Base-by-base conservation (phyloP, 2,888 invertebrate species). In the Pristionchus japonicus region DNA sequence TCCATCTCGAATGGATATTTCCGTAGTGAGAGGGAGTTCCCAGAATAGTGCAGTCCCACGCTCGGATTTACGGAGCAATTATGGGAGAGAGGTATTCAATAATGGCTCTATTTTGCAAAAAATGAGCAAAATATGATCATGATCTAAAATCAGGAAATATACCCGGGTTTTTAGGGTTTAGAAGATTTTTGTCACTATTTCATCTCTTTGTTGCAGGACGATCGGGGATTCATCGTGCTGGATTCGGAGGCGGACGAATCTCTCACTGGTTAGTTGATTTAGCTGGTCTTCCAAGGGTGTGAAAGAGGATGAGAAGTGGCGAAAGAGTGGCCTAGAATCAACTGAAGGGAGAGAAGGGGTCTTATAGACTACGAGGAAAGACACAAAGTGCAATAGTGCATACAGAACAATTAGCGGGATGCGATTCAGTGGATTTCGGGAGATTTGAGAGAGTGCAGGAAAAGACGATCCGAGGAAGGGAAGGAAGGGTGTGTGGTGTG, bases 171-270 rank as follows among this genome's bases (percentile, higher is more conserved):
- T n/a, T n/a, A n/a, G n/a, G n/a, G n/a, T n/a, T n/a, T n/a, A n/a
- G n/a, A n/a, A n/a, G n/a, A n/a, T n/a, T n/a, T n/a, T n/a, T n/a
- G n/a, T n/a, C n/a, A n/a, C n/a, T n/a, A n/a, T n/a, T n/a, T n/a
- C n/a, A n/a, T n/a, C n/a, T n/a, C n/a, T n/a, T n/a, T n/a, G n/a
- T 83, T 83, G 49, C 83, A 74, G 86, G 86, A 86, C 47, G 91
- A 90, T 37, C 89, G 90, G n/a, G 92, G 93, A 70, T 93, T 93
- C 90, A 91, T 93, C 84, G 91, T 93, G n/a, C 88, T 93, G 70
- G 93, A 93, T 77, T 89, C 91, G 43, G 91, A 89, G 43, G 90
- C 88, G 15, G 91, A 91, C 64, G 91, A 90, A 43, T 87, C 88
- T 20, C 89, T 91, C 57, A 82, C 91, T 37, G 89, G 91, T 91